Conservation (phyloP, 2,113 vertebrate species). For the Strigops habroptila region DNA sequence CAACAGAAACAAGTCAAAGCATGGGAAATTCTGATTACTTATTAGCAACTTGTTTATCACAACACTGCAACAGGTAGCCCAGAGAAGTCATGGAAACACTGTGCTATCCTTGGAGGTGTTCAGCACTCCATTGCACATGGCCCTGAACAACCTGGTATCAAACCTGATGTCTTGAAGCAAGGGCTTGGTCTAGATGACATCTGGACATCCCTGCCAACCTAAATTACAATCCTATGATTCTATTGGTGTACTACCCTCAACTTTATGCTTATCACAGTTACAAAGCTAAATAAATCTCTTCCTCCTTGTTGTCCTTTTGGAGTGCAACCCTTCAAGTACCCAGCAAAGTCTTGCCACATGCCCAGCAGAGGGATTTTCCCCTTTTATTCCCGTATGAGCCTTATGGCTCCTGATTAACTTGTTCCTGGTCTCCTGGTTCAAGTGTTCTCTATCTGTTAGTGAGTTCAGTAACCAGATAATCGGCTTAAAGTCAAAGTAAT, state of each 20-base stretch:
- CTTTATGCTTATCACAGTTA: not conserved
- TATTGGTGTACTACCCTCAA: not conserved
- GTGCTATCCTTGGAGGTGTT: not conserved
- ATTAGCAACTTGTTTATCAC: not conserved
- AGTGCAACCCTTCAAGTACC: not conserved
- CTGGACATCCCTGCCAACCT: not conserved
- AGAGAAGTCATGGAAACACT: not conserved
- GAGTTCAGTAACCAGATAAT: not conserved
- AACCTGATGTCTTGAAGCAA: not conserved
- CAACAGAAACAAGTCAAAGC: not conserved
- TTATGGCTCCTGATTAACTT: not conserved
- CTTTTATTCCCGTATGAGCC: not conserved
- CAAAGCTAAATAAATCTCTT: not conserved
- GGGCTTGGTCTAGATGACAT: not conserved
- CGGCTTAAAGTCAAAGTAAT: not conserved
- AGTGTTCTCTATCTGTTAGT: not conserved
- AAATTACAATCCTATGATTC: not conserved
- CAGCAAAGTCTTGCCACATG: not conserved
- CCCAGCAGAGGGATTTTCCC: not conserved
- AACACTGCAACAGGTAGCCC: not conserved
- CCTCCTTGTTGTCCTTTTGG: not conserved
- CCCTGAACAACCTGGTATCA: not conserved
- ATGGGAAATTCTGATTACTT: not conserved
- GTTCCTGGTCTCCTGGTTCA: fast-evolving
- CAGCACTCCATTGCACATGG: not conserved